phyloP scores from a whole-genome alignment of 2,888 invertebrate species.

The Drosophila nr. medialis region DNA sequence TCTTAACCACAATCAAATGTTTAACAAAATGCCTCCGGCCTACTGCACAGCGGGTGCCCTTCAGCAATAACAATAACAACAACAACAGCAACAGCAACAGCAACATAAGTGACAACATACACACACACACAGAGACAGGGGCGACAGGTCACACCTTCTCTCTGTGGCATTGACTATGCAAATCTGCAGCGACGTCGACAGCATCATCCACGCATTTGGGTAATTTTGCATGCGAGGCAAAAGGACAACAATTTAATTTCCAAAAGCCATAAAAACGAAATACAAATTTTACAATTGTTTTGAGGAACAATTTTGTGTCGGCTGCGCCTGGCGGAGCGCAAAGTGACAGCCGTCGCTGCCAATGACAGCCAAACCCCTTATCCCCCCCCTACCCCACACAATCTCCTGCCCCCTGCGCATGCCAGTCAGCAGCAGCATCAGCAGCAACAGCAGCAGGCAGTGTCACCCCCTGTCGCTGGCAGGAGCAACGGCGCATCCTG shows the following conservation, averaged over 20 bases:
- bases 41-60: slow-evolving; percentile 52
- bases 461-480: slow-evolving; percentile 38
- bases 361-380: slow-evolving; percentile 53
- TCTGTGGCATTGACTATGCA: slow-evolving; percentile 60
- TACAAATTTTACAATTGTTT: slow-evolving; percentile 72
- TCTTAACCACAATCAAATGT: slow-evolving; percentile 75
- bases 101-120: slow-evolving; percentile 22
- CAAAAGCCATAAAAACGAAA: slow-evolving; percentile 77
- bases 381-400: neutral
- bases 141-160: slow-evolving; percentile 68
- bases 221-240: slow-evolving; percentile 69
- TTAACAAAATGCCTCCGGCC: slow-evolving; percentile 69
- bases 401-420: neutral
- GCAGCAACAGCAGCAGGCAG: neutral
- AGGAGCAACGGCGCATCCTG: slow-evolving; percentile 62
- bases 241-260: slow-evolving; percentile 74
- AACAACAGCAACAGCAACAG: slow-evolving; percentile 16
- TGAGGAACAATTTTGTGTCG: slow-evolving; percentile 39
- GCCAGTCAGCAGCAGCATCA: neutral
- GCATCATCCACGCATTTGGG: slow-evolving; percentile 52
- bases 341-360: slow-evolving; percentile 73
- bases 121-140: slow-evolving; percentile 15
- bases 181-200: slow-evolving; percentile 27
- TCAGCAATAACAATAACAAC: slow-evolving; percentile 52
- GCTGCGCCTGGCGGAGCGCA: slow-evolving; percentile 55